Evolutionary conservation across 2,113 vertebrate genomes (phyloP).

Genomic region (Crotalus horridus): DNA sequence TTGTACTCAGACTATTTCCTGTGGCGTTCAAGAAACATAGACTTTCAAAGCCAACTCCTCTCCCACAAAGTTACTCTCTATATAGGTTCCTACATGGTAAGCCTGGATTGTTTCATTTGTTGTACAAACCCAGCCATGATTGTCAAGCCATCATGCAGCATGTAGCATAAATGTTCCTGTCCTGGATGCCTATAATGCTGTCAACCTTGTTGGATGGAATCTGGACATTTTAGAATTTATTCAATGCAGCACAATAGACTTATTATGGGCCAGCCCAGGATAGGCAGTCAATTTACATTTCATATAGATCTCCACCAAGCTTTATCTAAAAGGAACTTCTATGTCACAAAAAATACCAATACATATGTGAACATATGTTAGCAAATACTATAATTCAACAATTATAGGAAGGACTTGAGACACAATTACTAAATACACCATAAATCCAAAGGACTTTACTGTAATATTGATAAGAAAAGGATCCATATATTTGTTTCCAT

Average conservation of each 20-base stretch:
- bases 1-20: background rate
- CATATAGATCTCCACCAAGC: constrained; percentile 37
- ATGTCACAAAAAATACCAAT: constrained; percentile 32
- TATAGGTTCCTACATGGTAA: background rate
- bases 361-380: constrained; percentile 28
- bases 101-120: background rate
- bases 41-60: background rate
- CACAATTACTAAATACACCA: background rate
- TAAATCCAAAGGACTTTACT: background rate
- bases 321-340: constrained; percentile 52
- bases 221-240: background rate
- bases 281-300: constrained; percentile 54
- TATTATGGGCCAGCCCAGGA: background rate
- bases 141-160: background rate
- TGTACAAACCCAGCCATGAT: background rate
- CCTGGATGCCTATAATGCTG: background rate
- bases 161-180: background rate
- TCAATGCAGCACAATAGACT: background rate
- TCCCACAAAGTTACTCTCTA: background rate
- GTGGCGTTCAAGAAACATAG: too few relatives aligned
- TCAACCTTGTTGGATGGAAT: background rate
- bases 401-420: constrained; percentile 5
- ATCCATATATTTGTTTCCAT: background rate
- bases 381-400: constrained; percentile 12
- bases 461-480: background rate